Evolutionary conservation across 2,113 vertebrate genomes (phyloP).

Genomic region (Rutilus rutilus): DNA sequence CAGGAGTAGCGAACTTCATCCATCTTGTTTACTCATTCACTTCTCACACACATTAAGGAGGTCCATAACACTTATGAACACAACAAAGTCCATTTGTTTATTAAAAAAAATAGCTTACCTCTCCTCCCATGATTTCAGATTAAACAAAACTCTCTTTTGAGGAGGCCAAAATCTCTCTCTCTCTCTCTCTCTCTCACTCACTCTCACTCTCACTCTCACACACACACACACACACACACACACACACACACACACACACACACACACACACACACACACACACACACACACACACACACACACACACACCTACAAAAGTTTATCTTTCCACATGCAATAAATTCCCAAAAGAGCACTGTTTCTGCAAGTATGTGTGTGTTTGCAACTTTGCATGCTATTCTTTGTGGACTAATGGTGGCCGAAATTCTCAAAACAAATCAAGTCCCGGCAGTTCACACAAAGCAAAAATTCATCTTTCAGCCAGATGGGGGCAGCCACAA

Average conservation of each 20-base stretch:
- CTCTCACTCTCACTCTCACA: neutral
- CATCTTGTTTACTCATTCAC: too few species aligned
- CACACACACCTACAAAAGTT: neutral
- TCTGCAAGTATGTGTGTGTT: neutral
- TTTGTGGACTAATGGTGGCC: neutral
- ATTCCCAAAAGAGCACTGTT: neutral
- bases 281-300: neutral
- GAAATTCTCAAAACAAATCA: neutral
- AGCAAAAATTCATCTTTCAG: neutral
- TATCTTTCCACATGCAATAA: conserved; percentile 15
- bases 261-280: neutral
- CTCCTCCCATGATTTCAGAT: neutral
- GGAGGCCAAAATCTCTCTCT: neutral
- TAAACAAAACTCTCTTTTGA: neutral
- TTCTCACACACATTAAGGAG: too few species aligned
- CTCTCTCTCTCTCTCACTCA: too few species aligned
- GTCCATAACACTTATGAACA: too few species aligned
- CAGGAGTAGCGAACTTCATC: too few species aligned
- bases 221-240: neutral
- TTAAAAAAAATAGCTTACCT: neutral
- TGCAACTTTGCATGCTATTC: neutral
- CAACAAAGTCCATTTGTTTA: neutral
- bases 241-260: neutral
- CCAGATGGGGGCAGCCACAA: conserved; percentile 45
- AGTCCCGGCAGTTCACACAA: neutral